Percentiles rank a stretch among this genome's conserved stretches.
These are phyloP conservation scores for Enteromius trimaculatus DNA, from an alignment of 2,797 vertebrate species.

Conservation along the genomic window DNA sequence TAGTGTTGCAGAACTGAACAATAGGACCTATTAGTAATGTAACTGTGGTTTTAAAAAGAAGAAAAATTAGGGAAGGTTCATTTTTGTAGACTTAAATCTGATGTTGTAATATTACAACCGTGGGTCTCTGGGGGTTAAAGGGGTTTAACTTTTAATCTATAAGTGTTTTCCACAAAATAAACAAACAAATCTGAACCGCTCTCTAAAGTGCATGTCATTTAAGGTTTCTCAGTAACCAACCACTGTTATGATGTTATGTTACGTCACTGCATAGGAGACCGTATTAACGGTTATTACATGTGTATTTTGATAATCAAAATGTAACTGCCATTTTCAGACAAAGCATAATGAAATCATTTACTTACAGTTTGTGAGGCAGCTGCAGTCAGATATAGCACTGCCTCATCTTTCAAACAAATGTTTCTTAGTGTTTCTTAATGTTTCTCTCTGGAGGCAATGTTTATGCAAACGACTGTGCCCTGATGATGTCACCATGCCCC, in stretches of 20 bases:
- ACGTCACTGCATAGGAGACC: background rate
- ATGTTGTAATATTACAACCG: too few species aligned
- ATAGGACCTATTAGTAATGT: too few species aligned
- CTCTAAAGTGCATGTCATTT: background rate
- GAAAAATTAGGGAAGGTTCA: too few species aligned
- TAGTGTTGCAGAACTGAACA: too few species aligned
- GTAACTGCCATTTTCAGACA: background rate
- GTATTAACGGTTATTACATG: background rate
- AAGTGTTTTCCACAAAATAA: background rate
- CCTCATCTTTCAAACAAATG: background rate
- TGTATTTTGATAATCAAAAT: background rate
- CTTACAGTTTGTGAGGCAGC: background rate
- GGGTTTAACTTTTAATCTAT: too few species aligned
- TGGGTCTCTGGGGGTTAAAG: too few species aligned
- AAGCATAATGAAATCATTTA: background rate
- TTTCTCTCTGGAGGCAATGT: background rate
- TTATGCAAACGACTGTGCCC: background rate
- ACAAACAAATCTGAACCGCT: background rate
- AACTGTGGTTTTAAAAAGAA: too few species aligned
- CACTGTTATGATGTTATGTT: background rate
- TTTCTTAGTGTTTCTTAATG: background rate
- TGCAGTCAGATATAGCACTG: background rate
- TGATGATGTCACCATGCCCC: background rate
- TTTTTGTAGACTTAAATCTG: too few species aligned
- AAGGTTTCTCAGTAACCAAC: background rate